Conservation (phyloP, 2,888 invertebrate species). For the Trissolcus brochymenae region DNA sequence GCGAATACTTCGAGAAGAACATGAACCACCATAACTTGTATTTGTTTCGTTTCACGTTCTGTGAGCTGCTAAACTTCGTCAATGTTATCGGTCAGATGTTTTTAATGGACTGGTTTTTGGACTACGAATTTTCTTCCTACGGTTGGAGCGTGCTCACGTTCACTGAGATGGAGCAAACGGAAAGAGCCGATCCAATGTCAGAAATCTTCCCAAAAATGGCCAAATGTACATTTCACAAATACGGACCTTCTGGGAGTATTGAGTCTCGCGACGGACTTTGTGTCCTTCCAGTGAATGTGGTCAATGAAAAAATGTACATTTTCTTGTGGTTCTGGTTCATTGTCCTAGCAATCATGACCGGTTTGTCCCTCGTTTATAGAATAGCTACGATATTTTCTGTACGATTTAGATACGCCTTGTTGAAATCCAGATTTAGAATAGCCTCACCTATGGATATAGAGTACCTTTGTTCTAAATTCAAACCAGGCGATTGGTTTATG, state of each 20-base stretch:
- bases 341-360: conserved; percentile 71
- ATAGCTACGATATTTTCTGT: too few species aligned
- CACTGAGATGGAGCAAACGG: conserved; percentile 92
- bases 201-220: conserved; percentile 94
- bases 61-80: conserved; percentile 91
- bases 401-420: conserved; percentile 83
- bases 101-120: conserved; percentile 94
- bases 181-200: conserved; percentile 89
- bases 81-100: conserved; percentile 95
- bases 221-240: conserved; percentile 96
- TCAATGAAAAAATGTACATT: conserved; percentile 96
- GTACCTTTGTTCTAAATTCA: conserved; percentile 86
- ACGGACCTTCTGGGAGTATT: conserved; percentile 94
- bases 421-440: conserved; percentile 85
- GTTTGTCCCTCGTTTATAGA: conserved; percentile 85
- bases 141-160: conserved; percentile 92
- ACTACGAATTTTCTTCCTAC: conserved; percentile 93
- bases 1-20: conserved; percentile 88
- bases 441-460: conserved; percentile 83
- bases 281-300: conserved; percentile 93
- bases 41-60: conserved; percentile 91
- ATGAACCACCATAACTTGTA: conserved; percentile 92
- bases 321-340: conserved; percentile 97
- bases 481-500: conserved; percentile 94
- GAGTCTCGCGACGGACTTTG: conserved; percentile 95